phyloP scores from a whole-genome alignment of 2,113 vertebrate genomes.

The Setophaga kirtlandii region DNA sequence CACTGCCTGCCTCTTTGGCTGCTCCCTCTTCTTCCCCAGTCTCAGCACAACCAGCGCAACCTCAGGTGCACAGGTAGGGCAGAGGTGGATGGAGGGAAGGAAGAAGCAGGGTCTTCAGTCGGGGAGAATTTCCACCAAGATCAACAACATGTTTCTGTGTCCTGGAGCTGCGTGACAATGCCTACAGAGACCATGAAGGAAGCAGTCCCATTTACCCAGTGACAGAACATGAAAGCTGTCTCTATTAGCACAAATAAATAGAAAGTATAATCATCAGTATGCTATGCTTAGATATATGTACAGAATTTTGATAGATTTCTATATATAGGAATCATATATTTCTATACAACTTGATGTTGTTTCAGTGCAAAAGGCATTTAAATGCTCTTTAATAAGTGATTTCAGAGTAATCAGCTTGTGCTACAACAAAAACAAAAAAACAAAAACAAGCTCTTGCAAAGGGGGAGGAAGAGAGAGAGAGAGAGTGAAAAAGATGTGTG shows the following conservation, averaged over 20 bases:
- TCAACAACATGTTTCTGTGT: background rate
- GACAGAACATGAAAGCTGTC: background rate
- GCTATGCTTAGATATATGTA: background rate
- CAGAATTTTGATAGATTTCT: background rate
- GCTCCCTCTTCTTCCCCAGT: background rate
- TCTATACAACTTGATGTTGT: conserved; percentile 13
- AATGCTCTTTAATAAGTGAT: conserved; percentile 76
- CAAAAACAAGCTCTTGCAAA: conserved; percentile 80
- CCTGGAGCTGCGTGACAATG: background rate
- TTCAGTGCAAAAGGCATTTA: conserved; percentile 58
- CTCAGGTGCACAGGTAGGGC: background rate
- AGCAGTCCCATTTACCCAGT: background rate
- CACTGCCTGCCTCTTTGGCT: background rate
- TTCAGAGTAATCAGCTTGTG: conserved; percentile 85
- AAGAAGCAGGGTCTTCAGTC: background rate
- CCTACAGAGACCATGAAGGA: background rate
- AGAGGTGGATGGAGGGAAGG: background rate
- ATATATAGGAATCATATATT: background rate
- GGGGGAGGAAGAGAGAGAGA: conserved; percentile 72
- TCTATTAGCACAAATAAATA: background rate
- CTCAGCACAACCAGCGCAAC: background rate
- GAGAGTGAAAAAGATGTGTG: conserved; percentile 82
- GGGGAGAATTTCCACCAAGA: background rate
- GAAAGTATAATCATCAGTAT: background rate
- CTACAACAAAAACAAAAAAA: conserved; percentile 74